phyloP scores from a whole-genome alignment of 2,113 vertebrate genomes.

The Phocoena phocoena region DNA sequence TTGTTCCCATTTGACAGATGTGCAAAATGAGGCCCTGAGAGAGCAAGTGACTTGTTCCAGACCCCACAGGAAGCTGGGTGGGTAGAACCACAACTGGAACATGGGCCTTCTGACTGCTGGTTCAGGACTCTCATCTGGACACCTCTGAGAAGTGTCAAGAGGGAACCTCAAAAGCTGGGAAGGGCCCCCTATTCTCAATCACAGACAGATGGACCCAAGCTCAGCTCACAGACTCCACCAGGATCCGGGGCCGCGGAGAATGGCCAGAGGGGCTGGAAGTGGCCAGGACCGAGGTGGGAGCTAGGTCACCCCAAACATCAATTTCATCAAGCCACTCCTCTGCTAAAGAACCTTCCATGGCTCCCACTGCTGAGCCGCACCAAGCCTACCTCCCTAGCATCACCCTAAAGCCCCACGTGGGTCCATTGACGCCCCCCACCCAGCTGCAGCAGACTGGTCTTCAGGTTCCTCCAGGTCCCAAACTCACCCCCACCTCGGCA shows the following conservation, averaged over 20 bases:
- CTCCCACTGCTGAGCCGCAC: neutral
- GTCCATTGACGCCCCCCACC: neutral
- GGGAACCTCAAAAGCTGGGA: neutral
- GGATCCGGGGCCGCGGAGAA: neutral
- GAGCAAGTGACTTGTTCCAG: neutral
- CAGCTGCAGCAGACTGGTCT: neutral
- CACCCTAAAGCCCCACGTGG: accelerated
- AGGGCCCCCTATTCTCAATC: neutral
- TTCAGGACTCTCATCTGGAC: neutral
- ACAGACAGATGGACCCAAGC: neutral
- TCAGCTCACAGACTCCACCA: neutral
- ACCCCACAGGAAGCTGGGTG: neutral
- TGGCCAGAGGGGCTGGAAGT: neutral
- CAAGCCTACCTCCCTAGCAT: neutral
- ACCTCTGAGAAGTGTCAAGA: neutral
- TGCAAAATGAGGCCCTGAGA: neutral
- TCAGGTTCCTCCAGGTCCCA: neutral
- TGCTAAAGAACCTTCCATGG: neutral
- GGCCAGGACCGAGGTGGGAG: neutral
- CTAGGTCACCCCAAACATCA: neutral
- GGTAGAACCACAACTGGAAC: neutral
- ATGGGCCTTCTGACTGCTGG: neutral
- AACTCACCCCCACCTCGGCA: accelerated
- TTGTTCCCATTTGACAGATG: neutral
- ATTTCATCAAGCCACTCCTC: neutral